Evolutionary conservation across 2,797 vertebrate species (phyloP).

Genomic region (Arrhamphus sclerolepis): DNA sequence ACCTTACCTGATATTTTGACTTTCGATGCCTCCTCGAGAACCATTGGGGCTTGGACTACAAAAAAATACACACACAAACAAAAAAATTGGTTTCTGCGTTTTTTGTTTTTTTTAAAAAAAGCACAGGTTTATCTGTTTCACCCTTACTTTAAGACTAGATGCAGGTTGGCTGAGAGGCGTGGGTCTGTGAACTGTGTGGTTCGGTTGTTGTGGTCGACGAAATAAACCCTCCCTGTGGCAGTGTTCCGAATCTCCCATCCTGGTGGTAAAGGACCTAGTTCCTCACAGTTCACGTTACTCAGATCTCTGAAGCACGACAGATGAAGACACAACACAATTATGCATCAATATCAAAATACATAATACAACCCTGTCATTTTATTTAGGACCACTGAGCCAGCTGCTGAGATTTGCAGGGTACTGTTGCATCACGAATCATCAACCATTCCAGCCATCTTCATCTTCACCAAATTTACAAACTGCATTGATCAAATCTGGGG

Average conservation of each 20-base stretch:
- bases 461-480: no score
- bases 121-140: no score
- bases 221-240: conserved; percentile 97
- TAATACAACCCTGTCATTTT: no score
- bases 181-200: conserved; percentile 99
- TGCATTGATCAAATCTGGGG: no score
- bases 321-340: conserved; percentile 12
- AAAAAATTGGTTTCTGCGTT: background rate
- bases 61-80: conserved; percentile 32
- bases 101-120: background rate
- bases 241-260: conserved; percentile 87
- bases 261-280: conserved; percentile 90
- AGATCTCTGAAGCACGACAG: conserved; percentile 90
- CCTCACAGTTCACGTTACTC: conserved; percentile 99
- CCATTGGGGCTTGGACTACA: conserved; percentile 81
- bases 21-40: conserved; percentile 74
- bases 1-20: conserved; percentile 80
- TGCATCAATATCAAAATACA: no score
- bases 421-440: no score
- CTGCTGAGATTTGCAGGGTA: no score
- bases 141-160: conserved; percentile 93
- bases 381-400: no score
- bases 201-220: conserved; percentile 99
- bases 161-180: conserved; percentile 95
- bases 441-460: no score